Percentiles rank a stretch among this genome's conserved stretches.
phyloP scores from a whole-genome alignment of 2,797 vertebrate species.

The Notoglanidium macrostoma region DNA sequence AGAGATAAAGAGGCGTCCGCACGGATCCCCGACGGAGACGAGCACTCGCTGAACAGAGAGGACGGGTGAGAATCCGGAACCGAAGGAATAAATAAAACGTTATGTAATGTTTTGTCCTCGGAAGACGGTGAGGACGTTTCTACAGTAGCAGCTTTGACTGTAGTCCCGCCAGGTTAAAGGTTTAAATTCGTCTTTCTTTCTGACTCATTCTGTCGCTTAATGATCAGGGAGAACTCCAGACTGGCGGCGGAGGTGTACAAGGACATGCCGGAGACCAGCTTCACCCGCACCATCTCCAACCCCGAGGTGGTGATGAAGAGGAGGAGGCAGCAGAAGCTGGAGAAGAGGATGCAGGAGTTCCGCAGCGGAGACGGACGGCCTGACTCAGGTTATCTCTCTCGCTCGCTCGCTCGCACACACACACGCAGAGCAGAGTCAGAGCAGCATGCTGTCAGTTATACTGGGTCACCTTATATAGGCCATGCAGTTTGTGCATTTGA shows the following conservation, averaged over 20 bases:
- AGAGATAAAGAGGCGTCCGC: slow-evolving; percentile 88
- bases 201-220: not conserved
- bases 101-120: not conserved
- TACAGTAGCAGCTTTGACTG: not conserved
- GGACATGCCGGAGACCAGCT: slow-evolving; percentile 99
- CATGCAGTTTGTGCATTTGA: not conserved
- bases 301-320: slow-evolving; percentile 99
- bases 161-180: not conserved
- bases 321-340: slow-evolving; percentile 91
- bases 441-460: not conserved
- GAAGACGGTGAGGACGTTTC: not conserved
- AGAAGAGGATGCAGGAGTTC: slow-evolving; percentile 97
- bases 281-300: slow-evolving; percentile 97
- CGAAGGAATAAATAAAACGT: not conserved
- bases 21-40: slow-evolving; percentile 86
- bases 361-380: slow-evolving; percentile 94
- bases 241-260: slow-evolving; percentile 97
- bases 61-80: slow-evolving; percentile 78
- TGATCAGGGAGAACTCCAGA: slow-evolving; percentile 81
- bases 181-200: not conserved
- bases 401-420: slow-evolving; percentile 13
- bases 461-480: not conserved
- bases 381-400: slow-evolving; percentile 82
- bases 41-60: slow-evolving; percentile 77
- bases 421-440: not conserved